A percentile compares a stretch with the other conserved stretches of the same genome.
phyloP scores from a whole-genome alignment of 2,888 invertebrate genomes.

The Drosophila koepferae region DNA sequence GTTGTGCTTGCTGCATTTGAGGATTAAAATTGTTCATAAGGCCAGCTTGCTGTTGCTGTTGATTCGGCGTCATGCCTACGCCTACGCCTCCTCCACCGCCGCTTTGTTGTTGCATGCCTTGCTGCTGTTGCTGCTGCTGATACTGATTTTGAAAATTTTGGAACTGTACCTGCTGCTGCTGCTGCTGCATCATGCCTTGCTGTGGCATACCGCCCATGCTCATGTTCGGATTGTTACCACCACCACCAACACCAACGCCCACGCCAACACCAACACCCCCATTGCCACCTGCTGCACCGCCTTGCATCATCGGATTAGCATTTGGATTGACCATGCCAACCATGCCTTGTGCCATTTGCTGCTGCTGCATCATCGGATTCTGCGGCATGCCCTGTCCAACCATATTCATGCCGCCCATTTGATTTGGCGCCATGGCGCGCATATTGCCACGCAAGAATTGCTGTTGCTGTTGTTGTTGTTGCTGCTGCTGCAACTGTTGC shows the following conservation, averaged over 20 bases:
- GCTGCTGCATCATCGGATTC: conserved; percentile 81
- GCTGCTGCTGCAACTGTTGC: conserved; percentile 71
- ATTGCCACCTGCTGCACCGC: conserved; percentile 68
- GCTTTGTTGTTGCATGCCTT: conserved; percentile 78
- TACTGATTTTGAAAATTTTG: conserved; percentile 87
- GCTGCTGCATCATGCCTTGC: conserved; percentile 85
- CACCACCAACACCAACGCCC: conserved; percentile 46
- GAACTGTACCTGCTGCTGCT: conserved; percentile 86
- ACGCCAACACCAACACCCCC: conserved; percentile 67
- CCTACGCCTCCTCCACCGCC: conserved; percentile 46
- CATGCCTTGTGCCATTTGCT: conserved; percentile 80
- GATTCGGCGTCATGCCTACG: conserved; percentile 71
- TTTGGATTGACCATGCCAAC: conserved; percentile 78
- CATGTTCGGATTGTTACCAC: conserved; percentile 75
- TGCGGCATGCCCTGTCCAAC: conserved; percentile 84
- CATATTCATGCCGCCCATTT: conserved; percentile 85
- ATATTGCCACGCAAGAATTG: conserved; percentile 84
- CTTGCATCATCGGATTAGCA: conserved; percentile 81
- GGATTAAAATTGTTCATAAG: conserved; percentile 84
- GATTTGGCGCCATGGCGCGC: conserved; percentile 84
- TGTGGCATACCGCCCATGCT: conserved; percentile 82
- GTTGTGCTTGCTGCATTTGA: conserved; percentile 83
- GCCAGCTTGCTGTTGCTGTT: conserved; percentile 81
- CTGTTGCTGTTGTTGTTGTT: conserved; percentile 76
- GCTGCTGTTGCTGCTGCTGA: conserved; percentile 84